Conservation (phyloP, 2,113 vertebrate genomes). For the Stercorarius parasiticus region DNA sequence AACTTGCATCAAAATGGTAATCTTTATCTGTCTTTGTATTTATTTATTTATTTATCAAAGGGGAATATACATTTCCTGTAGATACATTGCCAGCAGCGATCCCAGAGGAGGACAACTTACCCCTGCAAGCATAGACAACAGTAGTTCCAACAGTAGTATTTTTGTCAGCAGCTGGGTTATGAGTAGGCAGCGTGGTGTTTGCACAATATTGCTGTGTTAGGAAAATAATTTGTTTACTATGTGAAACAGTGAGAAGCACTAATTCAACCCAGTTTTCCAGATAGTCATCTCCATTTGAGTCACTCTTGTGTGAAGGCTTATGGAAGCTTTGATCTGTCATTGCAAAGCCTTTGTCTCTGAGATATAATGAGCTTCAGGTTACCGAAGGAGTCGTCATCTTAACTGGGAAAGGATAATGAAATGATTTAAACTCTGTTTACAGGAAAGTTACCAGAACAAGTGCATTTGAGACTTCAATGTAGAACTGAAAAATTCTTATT, state of each 20-base stretch:
- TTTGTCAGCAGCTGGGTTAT: background rate
- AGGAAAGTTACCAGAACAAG: background rate
- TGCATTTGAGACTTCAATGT: background rate
- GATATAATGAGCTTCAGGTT: background rate
- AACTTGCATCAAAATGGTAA: background rate
- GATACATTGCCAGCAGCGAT: background rate
- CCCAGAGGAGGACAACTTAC: background rate
- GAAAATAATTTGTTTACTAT: background rate
- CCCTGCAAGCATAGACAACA: background rate
- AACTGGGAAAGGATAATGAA: background rate
- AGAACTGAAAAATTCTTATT: background rate
- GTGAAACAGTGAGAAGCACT: background rate
- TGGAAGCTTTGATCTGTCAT: background rate
- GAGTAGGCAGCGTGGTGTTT: background rate
- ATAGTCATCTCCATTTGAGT: background rate
- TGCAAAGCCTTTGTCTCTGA: background rate
- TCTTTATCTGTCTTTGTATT: background rate
- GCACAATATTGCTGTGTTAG: background rate
- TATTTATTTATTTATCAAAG: background rate
- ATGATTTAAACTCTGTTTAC: background rate
- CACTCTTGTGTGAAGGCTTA: background rate
- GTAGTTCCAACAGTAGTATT: background rate
- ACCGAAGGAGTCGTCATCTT: background rate
- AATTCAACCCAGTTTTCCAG: constrained; percentile 16
- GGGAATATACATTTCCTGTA: background rate